Percentiles rank a stretch among this genome's conserved stretches.
These are phyloP conservation scores for Microcebus tavaratra DNA, from an alignment of 2,113 vertebrate genomes.

Conservation along the genomic window DNA sequence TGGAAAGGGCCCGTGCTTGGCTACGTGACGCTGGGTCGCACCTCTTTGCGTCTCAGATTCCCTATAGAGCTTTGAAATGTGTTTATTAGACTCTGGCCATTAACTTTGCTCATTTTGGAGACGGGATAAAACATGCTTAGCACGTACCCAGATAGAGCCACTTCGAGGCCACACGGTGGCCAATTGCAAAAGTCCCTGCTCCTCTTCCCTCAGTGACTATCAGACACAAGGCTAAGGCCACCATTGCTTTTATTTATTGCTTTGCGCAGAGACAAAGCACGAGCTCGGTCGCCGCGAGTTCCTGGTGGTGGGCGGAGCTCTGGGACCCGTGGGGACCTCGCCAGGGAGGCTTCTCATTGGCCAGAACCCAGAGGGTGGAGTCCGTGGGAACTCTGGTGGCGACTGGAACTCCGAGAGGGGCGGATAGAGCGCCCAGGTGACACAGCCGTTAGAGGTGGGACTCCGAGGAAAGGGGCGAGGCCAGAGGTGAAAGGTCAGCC, in stretches of 20 bases:
- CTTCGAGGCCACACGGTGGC: background rate
- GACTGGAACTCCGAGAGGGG: background rate
- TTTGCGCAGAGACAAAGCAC: background rate
- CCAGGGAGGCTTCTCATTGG: background rate
- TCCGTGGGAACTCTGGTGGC: conserved; percentile 6
- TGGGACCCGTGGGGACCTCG: background rate
- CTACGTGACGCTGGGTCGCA: background rate
- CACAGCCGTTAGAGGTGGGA: background rate
- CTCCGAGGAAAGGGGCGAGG: background rate
- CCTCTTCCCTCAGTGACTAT: background rate
- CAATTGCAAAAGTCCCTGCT: background rate
- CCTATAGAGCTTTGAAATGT: background rate
- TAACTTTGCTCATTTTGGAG: conserved; percentile 17
- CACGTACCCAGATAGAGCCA: background rate
- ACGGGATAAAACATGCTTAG: background rate
- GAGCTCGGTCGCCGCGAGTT: background rate
- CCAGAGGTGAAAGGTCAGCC: background rate
- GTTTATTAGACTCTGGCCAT: background rate
- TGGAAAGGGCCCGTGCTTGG: background rate
- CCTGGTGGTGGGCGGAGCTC: background rate
- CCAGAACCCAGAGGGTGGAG: conserved; percentile 4
- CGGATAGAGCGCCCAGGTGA: background rate
- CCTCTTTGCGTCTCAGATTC: background rate
- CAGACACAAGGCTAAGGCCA: conserved; percentile 48
- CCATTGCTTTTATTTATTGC: conserved; percentile 69